A percentile compares a stretch with the other conserved stretches of the same genome.
Evolutionary conservation across 2,113 vertebrate species (phyloP).

Genomic region (Alligator sinensis): DNA sequence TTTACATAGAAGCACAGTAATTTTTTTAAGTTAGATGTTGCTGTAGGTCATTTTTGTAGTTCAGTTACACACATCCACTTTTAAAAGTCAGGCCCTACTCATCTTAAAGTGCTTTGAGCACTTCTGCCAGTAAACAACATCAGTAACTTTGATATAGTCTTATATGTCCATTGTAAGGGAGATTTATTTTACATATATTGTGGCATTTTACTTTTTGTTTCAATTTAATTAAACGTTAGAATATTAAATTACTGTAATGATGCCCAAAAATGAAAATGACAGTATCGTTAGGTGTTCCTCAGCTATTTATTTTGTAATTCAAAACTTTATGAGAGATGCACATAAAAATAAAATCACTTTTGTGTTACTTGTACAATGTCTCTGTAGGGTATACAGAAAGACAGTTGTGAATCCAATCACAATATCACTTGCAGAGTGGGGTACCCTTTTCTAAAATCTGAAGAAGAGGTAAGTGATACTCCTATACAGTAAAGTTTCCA

Average conservation of each 20-base stretch:
- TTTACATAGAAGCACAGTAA: not conserved
- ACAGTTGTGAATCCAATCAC: conserved; percentile 84
- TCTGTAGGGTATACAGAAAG: conserved; percentile 85
- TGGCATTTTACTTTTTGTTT: not conserved
- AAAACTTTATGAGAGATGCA: not conserved
- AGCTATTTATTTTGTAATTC: not conserved
- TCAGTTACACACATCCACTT: not conserved
- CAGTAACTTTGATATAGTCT: not conserved
- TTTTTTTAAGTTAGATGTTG: not conserved
- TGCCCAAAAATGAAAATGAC: not conserved
- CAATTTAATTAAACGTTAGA: not conserved
- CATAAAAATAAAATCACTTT: not conserved
- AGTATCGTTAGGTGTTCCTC: not conserved
- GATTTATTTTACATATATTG: not conserved
- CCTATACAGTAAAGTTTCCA: not conserved
- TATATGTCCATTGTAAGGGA: not conserved
- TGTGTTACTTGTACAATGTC: conserved; percentile 29
- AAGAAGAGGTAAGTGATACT: conserved; percentile 79
- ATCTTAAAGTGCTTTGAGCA: not conserved
- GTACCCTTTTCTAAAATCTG: conserved; percentile 90
- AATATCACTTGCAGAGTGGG: conserved; percentile 91
- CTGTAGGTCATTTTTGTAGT: not conserved
- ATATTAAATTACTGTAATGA: not conserved
- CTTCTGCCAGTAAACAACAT: not conserved
- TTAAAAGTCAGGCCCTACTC: not conserved